Evolutionary conservation across 2,113 vertebrate species (phyloP).

Genomic region (Fregata magnificens): DNA sequence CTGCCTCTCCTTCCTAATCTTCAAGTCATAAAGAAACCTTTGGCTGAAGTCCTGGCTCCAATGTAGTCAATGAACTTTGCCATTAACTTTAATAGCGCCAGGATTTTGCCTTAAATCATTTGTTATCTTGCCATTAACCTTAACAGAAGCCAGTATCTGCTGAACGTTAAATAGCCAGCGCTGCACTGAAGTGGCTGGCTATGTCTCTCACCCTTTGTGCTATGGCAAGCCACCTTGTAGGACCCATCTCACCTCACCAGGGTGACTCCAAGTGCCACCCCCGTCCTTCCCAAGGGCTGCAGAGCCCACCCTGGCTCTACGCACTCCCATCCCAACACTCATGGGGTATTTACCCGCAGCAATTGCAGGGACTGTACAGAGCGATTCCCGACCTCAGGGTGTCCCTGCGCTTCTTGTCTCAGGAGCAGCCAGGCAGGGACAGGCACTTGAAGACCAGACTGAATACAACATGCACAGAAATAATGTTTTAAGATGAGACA

Average conservation of each 20-base stretch:
- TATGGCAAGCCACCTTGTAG: background rate
- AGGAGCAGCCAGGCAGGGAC: background rate
- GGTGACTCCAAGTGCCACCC: background rate
- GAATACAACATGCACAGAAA: background rate
- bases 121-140: background rate
- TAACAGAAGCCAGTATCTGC: background rate
- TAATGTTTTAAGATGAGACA: background rate
- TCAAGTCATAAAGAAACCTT: background rate
- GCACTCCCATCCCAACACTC: background rate
- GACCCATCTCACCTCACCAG: background rate
- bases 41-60: background rate
- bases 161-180: background rate
- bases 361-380: background rate
- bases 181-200: background rate
- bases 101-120: background rate
- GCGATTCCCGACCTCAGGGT: background rate
- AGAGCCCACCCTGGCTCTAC: background rate
- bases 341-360: background rate
- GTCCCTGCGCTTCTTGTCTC: background rate
- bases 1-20: background rate
- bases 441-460: background rate
- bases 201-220: rapidly evolving
- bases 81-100: background rate
- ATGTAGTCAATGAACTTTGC: background rate
- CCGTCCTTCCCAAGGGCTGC: background rate